Conservation (phyloP, 1,140 invertebrate genomes). For the Macrobrachium rosenbergii region DNA sequence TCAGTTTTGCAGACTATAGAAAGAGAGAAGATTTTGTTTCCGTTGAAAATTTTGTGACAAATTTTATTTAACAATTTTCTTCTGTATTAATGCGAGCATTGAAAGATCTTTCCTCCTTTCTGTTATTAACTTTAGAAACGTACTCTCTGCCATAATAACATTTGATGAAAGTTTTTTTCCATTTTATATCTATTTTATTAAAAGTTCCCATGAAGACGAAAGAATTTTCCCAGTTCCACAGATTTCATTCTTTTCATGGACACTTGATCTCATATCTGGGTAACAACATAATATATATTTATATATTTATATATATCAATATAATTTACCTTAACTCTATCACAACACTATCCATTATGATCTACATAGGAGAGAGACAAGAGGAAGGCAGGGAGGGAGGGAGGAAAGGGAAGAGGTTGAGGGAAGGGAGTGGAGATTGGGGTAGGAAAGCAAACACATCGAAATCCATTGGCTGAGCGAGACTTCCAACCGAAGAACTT, state of each 20-base stretch:
- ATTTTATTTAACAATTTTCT: no score
- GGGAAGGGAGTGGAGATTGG: no score
- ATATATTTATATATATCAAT: conserved; percentile 29
- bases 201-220: conserved; percentile 20
- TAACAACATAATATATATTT: conserved; percentile 9
- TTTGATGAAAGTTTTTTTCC: neutral
- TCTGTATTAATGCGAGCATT: no score
- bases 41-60: neutral
- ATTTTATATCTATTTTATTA: conserved; percentile 1
- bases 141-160: no score
- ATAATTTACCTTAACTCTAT: conserved; percentile 3
- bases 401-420: no score
- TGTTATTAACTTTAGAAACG: no score
- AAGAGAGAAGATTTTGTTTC: neutral
- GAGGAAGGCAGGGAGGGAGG: no score
- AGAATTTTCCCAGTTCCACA: conserved; percentile 36
- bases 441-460: conserved; percentile 32
- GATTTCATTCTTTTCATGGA: neutral
- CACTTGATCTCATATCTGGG: neutral
- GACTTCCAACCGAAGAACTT: conserved; percentile 42
- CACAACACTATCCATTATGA: conserved; percentile 38
- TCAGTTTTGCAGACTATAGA: conserved; percentile 8
- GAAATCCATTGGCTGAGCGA: conserved; percentile 52
- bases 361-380: conserved; percentile 44
- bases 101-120: no score